Base-by-base conservation (phyloP, 2,888 invertebrate genomes). In the Macrophya annulata region DNA sequence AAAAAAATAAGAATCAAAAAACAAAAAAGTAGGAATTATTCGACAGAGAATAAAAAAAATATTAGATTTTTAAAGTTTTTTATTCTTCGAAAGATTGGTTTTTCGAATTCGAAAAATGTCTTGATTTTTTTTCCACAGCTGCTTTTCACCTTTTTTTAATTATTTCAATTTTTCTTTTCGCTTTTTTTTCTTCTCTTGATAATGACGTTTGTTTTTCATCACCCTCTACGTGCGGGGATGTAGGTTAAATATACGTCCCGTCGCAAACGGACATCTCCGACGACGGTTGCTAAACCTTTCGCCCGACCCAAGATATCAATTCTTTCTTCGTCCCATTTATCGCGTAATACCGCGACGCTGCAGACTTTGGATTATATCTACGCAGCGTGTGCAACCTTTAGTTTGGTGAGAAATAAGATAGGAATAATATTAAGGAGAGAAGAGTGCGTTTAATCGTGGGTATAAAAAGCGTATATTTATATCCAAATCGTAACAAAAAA, bases 241-340 rank as follows among this genome's bases (percentile, higher is more conserved):
- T 51, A 15, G 55, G 55, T 55, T 31, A 55, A 51, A 51, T 17
- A 77, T 51, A 55, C n/a, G 37, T 77, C 55, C 15, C 51, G 3
- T 4, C 21, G 55, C 31, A 37, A 51, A 51, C 37, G 51, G 37
- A 76, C 45, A 25, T 21, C 21, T n/a, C 45, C 25, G 21, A 77
- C 55, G 55, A 55, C 25, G 77, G n/a, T 45, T 74, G 74, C 45
- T n/a, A 25, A 74, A 74, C 74, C 77, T 77, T 76, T 77, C 77
- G 77, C 37, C 15, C 21, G 77, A 77, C 77, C 77, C 77, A n/a
- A 77, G 77, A 77, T 77, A 77, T 55, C 25, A 77, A 77, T 77
- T 77, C 51, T 77, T 77, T 77, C 55, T 51, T 37, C 74, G 17
- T 17, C 25, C 51, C 77, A 43, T 77, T 77, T 77, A 77, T 77